A percentile compares a stretch with the other conserved stretches of the same genome.
phyloP scores from a whole-genome alignment of 2,888 invertebrate species.

The Prosapia bicincta region DNA sequence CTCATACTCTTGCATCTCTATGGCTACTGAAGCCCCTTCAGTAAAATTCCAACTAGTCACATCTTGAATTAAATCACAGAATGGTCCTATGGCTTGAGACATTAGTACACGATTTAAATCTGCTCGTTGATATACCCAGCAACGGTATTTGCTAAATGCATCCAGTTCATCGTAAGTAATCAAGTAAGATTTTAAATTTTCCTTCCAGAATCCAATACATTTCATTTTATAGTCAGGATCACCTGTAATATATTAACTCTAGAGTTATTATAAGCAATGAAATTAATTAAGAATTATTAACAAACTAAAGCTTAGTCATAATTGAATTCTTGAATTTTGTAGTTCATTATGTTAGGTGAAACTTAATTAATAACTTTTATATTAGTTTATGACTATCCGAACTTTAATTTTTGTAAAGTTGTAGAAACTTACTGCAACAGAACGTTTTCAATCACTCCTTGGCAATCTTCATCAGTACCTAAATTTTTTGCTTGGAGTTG shows the following conservation, averaged over 20 bases:
- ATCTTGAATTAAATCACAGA: constrained; percentile 85
- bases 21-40: constrained; percentile 88
- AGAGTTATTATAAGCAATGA: too few species aligned
- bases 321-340: too few species aligned
- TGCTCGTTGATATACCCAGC: constrained; percentile 94
- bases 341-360: too few species aligned
- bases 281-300: too few species aligned
- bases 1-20: constrained; percentile 90
- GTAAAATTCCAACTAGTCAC: constrained; percentile 85
- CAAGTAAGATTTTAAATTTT: constrained; percentile 93
- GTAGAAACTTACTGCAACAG: too few species aligned
- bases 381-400: too few species aligned
- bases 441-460: too few species aligned
- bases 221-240: constrained; percentile 95
- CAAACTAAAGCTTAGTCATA: too few species aligned
- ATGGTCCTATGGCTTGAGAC: constrained; percentile 87
- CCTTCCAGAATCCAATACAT: constrained; percentile 97
- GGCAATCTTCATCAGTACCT: too few species aligned
- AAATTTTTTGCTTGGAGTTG: too few species aligned
- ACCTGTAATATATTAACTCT: constrained; percentile 50
- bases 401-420: too few species aligned
- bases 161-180: constrained; percentile 96
- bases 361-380: too few species aligned
- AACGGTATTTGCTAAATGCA: constrained; percentile 91
- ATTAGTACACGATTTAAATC: constrained; percentile 82